Base-by-base conservation (phyloP, 2,113 vertebrate species). In the Dasypus novemcinctus region DNA sequence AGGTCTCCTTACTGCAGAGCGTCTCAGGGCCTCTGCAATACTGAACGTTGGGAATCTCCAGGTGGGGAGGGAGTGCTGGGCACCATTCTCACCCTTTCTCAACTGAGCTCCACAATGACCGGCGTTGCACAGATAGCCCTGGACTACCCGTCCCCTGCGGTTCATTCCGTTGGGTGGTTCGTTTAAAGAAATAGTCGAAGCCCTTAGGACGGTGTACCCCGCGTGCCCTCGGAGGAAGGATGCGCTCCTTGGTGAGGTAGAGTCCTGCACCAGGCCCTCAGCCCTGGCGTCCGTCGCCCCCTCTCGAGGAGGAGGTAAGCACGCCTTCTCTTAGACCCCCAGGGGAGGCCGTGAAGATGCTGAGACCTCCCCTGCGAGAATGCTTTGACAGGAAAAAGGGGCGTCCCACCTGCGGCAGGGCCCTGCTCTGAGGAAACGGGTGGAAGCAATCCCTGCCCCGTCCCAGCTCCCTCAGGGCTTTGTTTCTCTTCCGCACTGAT, bases 61-160 rank as follows among this genome's bases (percentile, higher is more conserved):
- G 14, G 2, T 54, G 15, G 13, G 6, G 4, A 12, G 33, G 3
- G 2, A 59, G 27, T 2, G 4, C 52, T 18, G 14, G 7, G 33
- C 13, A 29, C 38, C 5, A 0, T 1, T 13, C 20, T 76, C 91
- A 27, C 59, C 12, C 7, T 49, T 23, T 46, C 38, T 90, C 61
- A 52, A 23, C n/a, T n/a, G n/a, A n/a, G n/a, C n/a, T n/a, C n/a
- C n/a, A n/a, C n/a, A n/a, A n/a, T n/a, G n/a, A n/a, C n/a, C n/a
- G n/a, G n/a, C n/a, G n/a, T n/a, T n/a, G n/a, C n/a, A n/a, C n/a
- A n/a, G n/a, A n/a, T n/a, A n/a, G n/a, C n/a, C n/a, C n/a, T n/a
- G n/a, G n/a, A n/a, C 79, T 31, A 9, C 75, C 80, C 33, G 25
- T 23, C 2, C 6, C 74, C 7, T 46, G 31, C 9, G 64, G 31